These are phyloP conservation scores for Oscheius onirici DNA, from an alignment of 2,888 invertebrate species.

Conservation along the genomic window DNA sequence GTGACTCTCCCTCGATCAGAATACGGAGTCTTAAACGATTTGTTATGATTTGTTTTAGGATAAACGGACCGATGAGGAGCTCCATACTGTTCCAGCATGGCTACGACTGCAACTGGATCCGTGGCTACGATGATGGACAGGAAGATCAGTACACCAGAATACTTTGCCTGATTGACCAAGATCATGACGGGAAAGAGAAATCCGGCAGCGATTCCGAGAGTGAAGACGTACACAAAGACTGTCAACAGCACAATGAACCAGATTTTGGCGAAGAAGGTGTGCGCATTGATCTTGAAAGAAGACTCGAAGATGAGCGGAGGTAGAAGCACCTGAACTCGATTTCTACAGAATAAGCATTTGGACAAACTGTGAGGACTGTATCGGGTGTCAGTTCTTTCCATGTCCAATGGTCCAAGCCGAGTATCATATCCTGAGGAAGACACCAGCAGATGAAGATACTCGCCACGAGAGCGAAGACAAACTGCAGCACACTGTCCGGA, in stretches of 20 bases:
- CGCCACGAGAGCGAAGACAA: slow-evolving; percentile 29
- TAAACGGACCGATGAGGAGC: slow-evolving; percentile 42
- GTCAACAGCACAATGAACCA: slow-evolving; percentile 32
- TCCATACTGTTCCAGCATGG: slow-evolving; percentile 74
- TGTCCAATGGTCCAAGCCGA: neutral
- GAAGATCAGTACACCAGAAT: slow-evolving; percentile 71
- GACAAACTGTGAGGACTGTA: neutral
- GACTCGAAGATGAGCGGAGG: slow-evolving; percentile 74
- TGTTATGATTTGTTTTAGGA: neutral
- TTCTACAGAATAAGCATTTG: neutral
- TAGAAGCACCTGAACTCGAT: slow-evolving; percentile 58
- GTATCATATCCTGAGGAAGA: slow-evolving; percentile 8
- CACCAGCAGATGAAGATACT: slow-evolving; percentile 23
- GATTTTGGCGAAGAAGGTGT: slow-evolving; percentile 70
- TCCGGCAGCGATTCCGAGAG: slow-evolving; percentile 22
- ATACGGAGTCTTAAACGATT: slow-evolving; percentile 32
- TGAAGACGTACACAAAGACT: slow-evolving; percentile 31
- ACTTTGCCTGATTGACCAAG: neutral
- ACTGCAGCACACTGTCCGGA: slow-evolving; percentile 40
- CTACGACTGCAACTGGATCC: slow-evolving; percentile 75
- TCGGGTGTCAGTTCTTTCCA: slow-evolving; percentile 30
- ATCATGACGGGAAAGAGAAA: slow-evolving; percentile 30
- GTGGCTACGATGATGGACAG: slow-evolving; percentile 74
- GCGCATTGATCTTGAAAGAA: slow-evolving; percentile 73
- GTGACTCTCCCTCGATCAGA: slow-evolving; percentile 74